Conservation (phyloP, 2,888 invertebrate genomes). For the Chydorus sphaericus region DNA sequence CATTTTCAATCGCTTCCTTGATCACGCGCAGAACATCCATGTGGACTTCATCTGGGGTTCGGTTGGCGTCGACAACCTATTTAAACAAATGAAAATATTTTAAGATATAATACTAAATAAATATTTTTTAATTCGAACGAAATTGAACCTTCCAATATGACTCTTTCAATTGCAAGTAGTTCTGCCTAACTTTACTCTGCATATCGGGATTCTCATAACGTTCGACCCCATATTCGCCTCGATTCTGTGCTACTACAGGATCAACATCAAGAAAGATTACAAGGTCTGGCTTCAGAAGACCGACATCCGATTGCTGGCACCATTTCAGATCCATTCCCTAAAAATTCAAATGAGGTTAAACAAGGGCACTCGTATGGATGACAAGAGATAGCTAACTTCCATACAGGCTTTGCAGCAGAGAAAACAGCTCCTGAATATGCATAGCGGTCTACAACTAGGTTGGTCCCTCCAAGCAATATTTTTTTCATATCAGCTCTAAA, state of each 20-base stretch:
- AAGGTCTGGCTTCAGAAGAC: too few species aligned
- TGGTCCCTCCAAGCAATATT: conserved; percentile 51
- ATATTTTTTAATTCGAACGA: neutral
- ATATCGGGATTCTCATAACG: too few species aligned
- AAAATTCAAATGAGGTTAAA: conserved; percentile 8
- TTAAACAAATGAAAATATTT: neutral
- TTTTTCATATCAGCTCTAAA: conserved; percentile 37
- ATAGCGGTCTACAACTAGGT: conserved; percentile 81
- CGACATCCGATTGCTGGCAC: too few species aligned
- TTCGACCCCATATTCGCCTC: too few species aligned
- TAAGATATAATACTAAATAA: neutral
- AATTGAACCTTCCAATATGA: neutral
- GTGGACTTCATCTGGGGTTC: conserved; percentile 31
- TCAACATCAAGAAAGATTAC: too few species aligned
- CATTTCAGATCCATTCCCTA: conserved; percentile 59
- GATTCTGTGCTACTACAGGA: too few species aligned
- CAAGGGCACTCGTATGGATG: neutral
- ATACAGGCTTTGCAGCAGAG: conserved; percentile 46
- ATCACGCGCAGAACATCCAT: conserved; percentile 27
- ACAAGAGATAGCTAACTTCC: too few species aligned
- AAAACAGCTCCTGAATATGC: conserved; percentile 87
- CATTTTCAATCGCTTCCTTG: conserved; percentile 24
- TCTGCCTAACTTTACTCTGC: too few species aligned
- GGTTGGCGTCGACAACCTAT: conserved; percentile 41
- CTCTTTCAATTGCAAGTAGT: too few species aligned